A percentile compares a stretch with the other conserved stretches of the same genome.
These are phyloP conservation scores for Bugulina stolonifera DNA, from an alignment of 2,888 invertebrate species.

Conservation along the genomic window DNA sequence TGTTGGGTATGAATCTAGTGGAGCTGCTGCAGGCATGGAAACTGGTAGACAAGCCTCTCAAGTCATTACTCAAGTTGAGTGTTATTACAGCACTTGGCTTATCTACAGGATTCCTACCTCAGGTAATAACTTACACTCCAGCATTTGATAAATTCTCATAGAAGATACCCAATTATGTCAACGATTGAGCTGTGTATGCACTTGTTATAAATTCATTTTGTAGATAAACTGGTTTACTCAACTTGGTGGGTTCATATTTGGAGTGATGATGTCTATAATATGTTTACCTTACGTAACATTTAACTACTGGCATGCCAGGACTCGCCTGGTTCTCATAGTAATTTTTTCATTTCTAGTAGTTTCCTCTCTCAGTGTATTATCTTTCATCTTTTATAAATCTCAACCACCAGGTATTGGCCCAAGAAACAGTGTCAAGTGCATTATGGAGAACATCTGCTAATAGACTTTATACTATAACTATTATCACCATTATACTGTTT, in stretches of 20 bases:
- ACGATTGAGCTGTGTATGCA: too few relatives aligned
- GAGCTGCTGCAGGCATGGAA: constrained; percentile 25
- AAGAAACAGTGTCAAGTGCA: background rate
- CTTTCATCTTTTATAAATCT: background rate
- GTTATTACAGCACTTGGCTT: background rate
- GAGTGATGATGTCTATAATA: constrained; percentile 9
- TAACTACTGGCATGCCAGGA: constrained; percentile 14
- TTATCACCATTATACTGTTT: too few relatives aligned
- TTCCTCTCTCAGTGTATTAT: background rate
- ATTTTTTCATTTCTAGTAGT: background rate
- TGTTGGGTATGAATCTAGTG: constrained; percentile 8
- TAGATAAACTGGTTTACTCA: constrained; percentile 9
- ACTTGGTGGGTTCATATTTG: constrained; percentile 1
- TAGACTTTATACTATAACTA: too few relatives aligned
- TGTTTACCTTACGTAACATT: constrained; percentile 25
- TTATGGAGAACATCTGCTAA: background rate
- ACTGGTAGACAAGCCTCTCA: constrained; percentile 19
- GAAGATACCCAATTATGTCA: too few relatives aligned
- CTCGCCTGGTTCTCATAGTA: background rate
- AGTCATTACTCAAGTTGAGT: background rate
- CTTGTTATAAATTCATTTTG: too few relatives aligned
- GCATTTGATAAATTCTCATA: too few relatives aligned
- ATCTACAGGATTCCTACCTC: constrained; percentile 6
- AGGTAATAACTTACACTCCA: too few relatives aligned
- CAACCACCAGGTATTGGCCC: background rate